A percentile compares a stretch with the other conserved stretches of the same genome.
Evolutionary conservation across 2,888 invertebrate species (phyloP).

Genomic region (Conchocele bisecta): DNA sequence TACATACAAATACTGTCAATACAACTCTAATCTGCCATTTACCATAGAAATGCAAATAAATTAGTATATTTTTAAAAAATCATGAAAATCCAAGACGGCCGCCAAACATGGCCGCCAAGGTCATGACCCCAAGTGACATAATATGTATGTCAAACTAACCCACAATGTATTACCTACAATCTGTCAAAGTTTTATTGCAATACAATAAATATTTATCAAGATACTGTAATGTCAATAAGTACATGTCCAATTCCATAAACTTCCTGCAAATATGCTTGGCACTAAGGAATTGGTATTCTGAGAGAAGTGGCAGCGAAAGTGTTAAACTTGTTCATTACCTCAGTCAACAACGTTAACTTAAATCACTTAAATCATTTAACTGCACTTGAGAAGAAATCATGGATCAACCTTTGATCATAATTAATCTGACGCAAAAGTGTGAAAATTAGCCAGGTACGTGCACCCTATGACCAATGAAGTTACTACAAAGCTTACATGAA

Average conservation of each 20-base stretch:
- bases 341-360: too few species aligned
- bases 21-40: not conserved
- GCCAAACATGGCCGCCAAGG: not conserved
- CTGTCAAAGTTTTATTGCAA: not conserved
- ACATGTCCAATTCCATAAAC: not conserved
- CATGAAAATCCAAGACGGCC: conserved; percentile 1
- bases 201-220: not conserved
- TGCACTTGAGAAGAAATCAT: too few species aligned
- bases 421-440: too few species aligned
- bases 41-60: not conserved
- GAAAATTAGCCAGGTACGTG: too few species aligned
- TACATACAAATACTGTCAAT: not conserved
- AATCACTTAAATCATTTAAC: too few species aligned
- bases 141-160: not conserved
- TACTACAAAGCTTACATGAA: too few species aligned
- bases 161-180: not conserved
- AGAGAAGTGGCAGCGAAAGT: not conserved
- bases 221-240: not conserved
- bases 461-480: too few species aligned
- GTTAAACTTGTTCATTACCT: too few species aligned
- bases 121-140: not conserved
- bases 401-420: too few species aligned
- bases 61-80: conserved; percentile 1
- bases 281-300: conserved; percentile 2
- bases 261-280: conserved; percentile 1